Evolutionary conservation across 2,888 invertebrate species (phyloP), one percentile per base, ranked within the genome.

Genomic region (Chydorus sphaericus): DNA sequence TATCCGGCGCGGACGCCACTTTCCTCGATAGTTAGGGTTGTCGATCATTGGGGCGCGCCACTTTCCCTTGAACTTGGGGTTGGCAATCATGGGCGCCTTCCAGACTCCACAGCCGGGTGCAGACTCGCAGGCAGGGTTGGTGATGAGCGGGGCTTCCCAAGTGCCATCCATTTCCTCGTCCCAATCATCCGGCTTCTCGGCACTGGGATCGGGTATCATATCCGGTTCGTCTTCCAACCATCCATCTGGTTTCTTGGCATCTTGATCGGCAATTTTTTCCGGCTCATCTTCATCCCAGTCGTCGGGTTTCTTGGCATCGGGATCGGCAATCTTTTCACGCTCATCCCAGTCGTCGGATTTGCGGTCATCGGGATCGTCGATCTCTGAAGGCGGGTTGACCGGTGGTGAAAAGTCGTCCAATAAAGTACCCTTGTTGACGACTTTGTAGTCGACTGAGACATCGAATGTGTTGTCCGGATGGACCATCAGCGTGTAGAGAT

Each of bases 151-250:
- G 4, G 97, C 83, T 70, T 97, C 97, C 97, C 97, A 99, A 67
- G 87, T 86, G 1, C 98, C 98, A 72, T 98, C 98, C 85, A 97
- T 97, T 62, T 96, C 94, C 18, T 84, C 80, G 70, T 98, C 97
- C 78, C 97, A 98, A 71, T 98, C 97, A 0, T 77, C 80, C 0
- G 97, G 97, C 70, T 89, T 91, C 55, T 74, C 73, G 0, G 94
- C 89, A 49, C 79, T 79, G 0, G 89, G 83, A 73, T 98, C 96
- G 1, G 90, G 80, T 56, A 77, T 68, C 60, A 61, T 62, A 54
- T 84, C 80, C 0, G 85, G 82, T 70, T 96, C 96, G 64, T 91
- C 80, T 62, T 93, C 93, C 30, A 96, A 74, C 96, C 96, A 97
- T 16, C 86, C 91, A 16, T 79, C 82, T 0, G 96, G 96, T 69